Base-by-base conservation (phyloP, 1,140 invertebrate species). In the Heliconius congener region DNA sequence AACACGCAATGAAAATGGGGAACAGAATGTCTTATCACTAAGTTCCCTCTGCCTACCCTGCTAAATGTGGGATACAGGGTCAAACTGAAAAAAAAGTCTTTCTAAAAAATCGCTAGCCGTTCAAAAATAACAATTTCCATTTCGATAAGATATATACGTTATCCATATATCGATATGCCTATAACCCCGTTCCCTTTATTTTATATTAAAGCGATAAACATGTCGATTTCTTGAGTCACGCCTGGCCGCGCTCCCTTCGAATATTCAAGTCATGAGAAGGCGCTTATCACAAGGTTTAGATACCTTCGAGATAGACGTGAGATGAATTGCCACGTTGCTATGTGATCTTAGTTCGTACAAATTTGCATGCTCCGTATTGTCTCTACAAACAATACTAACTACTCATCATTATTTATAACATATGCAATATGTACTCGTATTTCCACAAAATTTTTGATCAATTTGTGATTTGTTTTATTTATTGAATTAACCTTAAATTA, bases 141-240 rank as follows among this genome's bases (percentile, higher is more conserved):
- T 89, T 78, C 74, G 78, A 87, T 91, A 79, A 83, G 81, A 83
- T 86, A 85, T 87, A 82, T 85, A 86, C 84, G 86, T 90, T 93
- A 93, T 90, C 91, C 90, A 90, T 92, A 83, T 90, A 90, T 92
- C 87, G 90, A 90, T 90, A 87, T 85, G 70, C 76, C 73, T 78
- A 84, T 85, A 88, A 89, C 88, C 86, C 86, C 82, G 84, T 91
- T 90, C 91, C 88, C 89, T 93, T 93, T 94, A 91, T 94, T 93
- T 93, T 94, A 94, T 94, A 94, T 93, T 93, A 94, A 93, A 90
- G 92, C 92, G 93, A 94, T 94, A 94, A 94, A 93, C 90, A 93
- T 93, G 93, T 93, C 91, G 93, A 93, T 94, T 88, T 84, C 78
- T 87, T 85, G 85, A 88, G 84, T 83, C 89, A 93, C 87, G 91